A percentile compares a stretch with the other conserved stretches of the same genome.
Conservation (phyloP, 2,888 invertebrate genomes). For the Eueremaeus valkanovi region DNA sequence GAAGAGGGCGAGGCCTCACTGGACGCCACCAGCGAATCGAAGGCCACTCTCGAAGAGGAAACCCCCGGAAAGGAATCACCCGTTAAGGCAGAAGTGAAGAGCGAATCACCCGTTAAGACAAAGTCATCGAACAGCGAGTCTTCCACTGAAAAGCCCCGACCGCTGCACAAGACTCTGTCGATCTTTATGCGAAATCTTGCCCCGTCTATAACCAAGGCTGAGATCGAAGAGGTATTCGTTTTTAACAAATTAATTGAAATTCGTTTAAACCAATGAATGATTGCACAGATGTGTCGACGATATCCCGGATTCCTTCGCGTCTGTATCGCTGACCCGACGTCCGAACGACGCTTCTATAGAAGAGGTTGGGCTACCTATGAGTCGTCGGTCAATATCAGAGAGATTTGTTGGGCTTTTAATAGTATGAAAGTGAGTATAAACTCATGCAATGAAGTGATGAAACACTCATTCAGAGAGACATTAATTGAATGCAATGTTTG, state of each 20-base stretch:
- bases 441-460: constrained; percentile 37
- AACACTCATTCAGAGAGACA: too few relatives aligned
- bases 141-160: constrained; percentile 49
- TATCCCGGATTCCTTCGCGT: constrained; percentile 91
- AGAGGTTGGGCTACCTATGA: constrained; percentile 98
- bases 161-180: constrained; percentile 91
- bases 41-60: constrained; percentile 15
- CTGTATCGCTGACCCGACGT: constrained; percentile 92
- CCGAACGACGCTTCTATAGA: constrained; percentile 91
- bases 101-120: neutral
- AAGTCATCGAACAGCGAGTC: neutral
- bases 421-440: constrained; percentile 80
- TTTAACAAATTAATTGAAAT: constrained; percentile 7
- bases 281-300: constrained; percentile 83
- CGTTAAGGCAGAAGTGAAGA: neutral
- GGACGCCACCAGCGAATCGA: constrained; percentile 33
- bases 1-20: constrained; percentile 42
- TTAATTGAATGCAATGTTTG: constrained; percentile 29
- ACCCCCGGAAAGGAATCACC: neutral
- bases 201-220: constrained; percentile 90
- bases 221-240: constrained; percentile 78
- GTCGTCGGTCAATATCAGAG: constrained; percentile 94
- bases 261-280: constrained; percentile 44
- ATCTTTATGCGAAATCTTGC: constrained; percentile 94
- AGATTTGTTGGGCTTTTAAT: constrained; percentile 98